Evolutionary conservation across 2,797 vertebrate genomes (phyloP).

Genomic region (Rhynchotus rufescens): DNA sequence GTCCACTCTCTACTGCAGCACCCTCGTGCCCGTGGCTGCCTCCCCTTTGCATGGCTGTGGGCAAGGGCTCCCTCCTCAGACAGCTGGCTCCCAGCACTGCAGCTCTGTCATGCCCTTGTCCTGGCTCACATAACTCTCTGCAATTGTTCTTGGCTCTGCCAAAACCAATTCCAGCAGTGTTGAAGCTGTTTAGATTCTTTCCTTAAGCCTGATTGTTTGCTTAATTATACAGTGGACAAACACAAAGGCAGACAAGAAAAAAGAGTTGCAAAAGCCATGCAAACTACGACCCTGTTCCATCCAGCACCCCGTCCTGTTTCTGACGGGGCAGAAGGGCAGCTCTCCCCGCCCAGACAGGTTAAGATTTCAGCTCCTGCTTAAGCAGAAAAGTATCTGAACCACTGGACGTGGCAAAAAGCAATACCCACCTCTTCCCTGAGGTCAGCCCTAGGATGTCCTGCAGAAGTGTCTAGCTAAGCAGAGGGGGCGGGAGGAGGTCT

Average conservation of each 20-base stretch:
- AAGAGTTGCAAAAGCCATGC: background rate
- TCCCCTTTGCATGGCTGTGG: no score
- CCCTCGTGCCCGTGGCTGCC: background rate
- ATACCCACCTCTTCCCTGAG: rapidly evolving
- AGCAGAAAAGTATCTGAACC: background rate
- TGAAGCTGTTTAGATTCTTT: background rate
- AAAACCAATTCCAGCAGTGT: background rate
- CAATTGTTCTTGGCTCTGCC: background rate
- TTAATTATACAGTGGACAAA: background rate
- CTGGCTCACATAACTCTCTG: background rate
- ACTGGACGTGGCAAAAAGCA: background rate
- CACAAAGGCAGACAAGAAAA: background rate
- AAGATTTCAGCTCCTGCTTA: background rate
- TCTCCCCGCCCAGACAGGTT: background rate
- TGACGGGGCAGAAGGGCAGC: background rate
- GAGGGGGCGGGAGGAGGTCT: background rate
- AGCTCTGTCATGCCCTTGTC: rapidly evolving
- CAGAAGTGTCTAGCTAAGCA: background rate
- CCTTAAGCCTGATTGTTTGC: background rate
- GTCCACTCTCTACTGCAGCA: background rate
- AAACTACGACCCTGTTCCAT: background rate
- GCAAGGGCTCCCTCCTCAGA: background rate
- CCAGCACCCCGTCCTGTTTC: background rate
- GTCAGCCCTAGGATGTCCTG: background rate
- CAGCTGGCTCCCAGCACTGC: background rate